A percentile compares a stretch with the other conserved stretches of the same genome.
phyloP scores from a whole-genome alignment of 2,113 vertebrate genomes.

The Hemiscyllium ocellatum region DNA sequence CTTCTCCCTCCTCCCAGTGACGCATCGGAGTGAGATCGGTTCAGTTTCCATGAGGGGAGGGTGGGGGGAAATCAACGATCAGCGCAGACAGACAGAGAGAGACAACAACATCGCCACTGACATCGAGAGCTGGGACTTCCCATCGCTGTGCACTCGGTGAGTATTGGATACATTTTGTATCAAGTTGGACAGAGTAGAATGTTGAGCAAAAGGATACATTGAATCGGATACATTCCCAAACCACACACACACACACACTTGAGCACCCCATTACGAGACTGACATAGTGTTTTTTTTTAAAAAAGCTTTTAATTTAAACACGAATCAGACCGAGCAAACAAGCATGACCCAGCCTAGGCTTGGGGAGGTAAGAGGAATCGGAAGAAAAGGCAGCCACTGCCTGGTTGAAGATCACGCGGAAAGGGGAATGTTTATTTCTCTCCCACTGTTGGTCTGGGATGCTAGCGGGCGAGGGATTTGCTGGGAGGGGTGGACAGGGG shows the following conservation, averaged over 20 bases:
- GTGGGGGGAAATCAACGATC: not conserved
- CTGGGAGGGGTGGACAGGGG: no score
- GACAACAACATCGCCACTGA: not conserved
- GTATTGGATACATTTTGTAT: constrained; percentile 24
- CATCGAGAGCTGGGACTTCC: not conserved
- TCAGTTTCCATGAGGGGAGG: not conserved
- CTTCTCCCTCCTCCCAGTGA: not conserved
- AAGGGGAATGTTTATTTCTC: not conserved
- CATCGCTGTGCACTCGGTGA: not conserved
- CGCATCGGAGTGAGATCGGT: constrained; percentile 9
- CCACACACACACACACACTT: not conserved
- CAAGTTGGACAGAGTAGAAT: not conserved
- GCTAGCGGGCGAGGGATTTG: not conserved
- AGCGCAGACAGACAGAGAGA: not conserved
- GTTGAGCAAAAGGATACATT: not conserved
- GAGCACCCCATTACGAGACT: not conserved
- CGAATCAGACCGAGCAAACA: not conserved
- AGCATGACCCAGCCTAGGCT: not conserved
- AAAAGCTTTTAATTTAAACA: not conserved
- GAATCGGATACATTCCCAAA: not conserved
- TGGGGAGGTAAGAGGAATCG: not conserved
- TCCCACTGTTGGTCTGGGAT: not conserved
- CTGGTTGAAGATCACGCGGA: not conserved
- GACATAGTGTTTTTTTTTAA: no score
- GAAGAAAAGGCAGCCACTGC: not conserved